phyloP scores from a whole-genome alignment of 2,888 invertebrate genomes.

The Deroplatys truncata region DNA sequence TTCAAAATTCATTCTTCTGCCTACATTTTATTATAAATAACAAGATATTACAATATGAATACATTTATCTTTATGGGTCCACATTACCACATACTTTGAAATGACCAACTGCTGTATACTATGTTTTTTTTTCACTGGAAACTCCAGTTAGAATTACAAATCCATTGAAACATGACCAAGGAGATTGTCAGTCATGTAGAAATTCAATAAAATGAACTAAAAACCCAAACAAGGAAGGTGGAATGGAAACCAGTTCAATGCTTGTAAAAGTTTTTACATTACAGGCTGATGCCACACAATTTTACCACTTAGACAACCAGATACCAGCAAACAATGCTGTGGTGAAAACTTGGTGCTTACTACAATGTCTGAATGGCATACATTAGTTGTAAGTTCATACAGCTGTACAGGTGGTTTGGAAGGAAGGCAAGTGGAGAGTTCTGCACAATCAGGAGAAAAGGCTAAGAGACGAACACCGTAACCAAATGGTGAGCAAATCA shows the following conservation, averaged over 20 bases:
- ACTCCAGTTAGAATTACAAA: neutral
- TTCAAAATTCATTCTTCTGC: neutral
- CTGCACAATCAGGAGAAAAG: conserved; percentile 72
- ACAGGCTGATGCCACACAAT: conserved; percentile 86
- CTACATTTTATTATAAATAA: neutral
- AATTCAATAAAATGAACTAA: neutral
- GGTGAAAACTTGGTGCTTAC: conserved; percentile 90
- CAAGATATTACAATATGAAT: neutral
- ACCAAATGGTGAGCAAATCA: conserved; percentile 87
- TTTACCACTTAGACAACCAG: conserved; percentile 84
- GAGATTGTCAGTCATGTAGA: neutral
- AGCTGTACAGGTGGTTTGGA: conserved; percentile 50
- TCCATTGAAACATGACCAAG: neutral
- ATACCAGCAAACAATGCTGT: conserved; percentile 77
- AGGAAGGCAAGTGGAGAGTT: conserved; percentile 67
- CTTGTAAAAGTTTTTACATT: conserved; percentile 31
- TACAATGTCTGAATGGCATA: conserved; percentile 78
- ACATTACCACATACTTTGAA: neutral
- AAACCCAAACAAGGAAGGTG: neutral
- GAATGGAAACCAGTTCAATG: neutral
- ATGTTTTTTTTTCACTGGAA: neutral
- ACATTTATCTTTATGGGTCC: neutral
- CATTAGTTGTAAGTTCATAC: conserved; percentile 62
- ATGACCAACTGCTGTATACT: neutral
- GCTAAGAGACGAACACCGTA: conserved; percentile 81